Evolutionary conservation across 2,888 invertebrate genomes (phyloP), one percentile per base, ranked within the genome.

Genomic region (Bugulina stolonifera): DNA sequence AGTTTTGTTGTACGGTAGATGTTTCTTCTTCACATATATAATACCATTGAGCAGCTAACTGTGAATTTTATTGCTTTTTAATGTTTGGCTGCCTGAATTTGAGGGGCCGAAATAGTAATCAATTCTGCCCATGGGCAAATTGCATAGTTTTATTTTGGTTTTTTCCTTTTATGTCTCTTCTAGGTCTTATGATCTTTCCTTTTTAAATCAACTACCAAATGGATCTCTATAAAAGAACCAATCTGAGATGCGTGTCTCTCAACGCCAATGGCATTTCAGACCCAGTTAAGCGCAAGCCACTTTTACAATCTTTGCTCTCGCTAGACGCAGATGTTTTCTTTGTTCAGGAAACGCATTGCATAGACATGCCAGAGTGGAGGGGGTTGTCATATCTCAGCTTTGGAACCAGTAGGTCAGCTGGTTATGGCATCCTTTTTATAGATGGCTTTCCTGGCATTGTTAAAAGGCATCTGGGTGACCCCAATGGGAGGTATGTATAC

Each of bases 181-280:
- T n/a, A n/a, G n/a, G n/a, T n/a, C n/a, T n/a, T n/a, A n/a, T n/a
- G n/a, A n/a, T n/a, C n/a, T n/a, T n/a, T n/a, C n/a, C n/a, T n/a
- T n/a, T n/a, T n/a, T n/a, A n/a, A n/a, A n/a, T n/a, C n/a, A n/a
- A n/a, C n/a, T n/a, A n/a, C n/a, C n/a, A n/a, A n/a, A n/a, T n/a
- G n/a, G n/a, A n/a, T n/a, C n/a, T n/a, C n/a, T n/a, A n/a, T n/a
- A n/a, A n/a, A n/a, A n/a, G n/a, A n/a, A n/a, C n/a, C n/a, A n/a
- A n/a, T n/a, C 22, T 52, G 52, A 52, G 22, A 52, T 52, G 10
- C 10, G 57, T 3, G n/a, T 23, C 57, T 5, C 5, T 57, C 18
- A 57, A 57, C 25, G 57, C 25, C n/a, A 57, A 57, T 25, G 57
- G 57, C 57, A n/a, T 57, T 18, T 22, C 57, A 5, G 57, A 57